Conservation (phyloP, 2,888 invertebrate species). For the Acrobasis suavella region DNA sequence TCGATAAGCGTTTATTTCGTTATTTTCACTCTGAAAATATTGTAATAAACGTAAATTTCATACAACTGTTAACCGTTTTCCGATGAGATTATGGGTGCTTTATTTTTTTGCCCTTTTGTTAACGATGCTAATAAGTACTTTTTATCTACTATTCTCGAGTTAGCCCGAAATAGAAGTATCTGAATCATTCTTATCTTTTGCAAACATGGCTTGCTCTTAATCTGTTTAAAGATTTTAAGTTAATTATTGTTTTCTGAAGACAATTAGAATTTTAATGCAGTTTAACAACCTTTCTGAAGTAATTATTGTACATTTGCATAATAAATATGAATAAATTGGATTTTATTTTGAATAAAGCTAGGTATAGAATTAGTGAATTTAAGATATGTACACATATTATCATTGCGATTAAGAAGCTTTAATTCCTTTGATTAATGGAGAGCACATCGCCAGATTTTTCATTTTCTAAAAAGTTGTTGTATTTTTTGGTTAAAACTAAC, state of each 20-base stretch:
- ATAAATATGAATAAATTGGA: too few relatives aligned
- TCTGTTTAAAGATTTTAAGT: neutral
- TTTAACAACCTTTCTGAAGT: too few relatives aligned
- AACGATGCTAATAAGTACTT: slow-evolving; percentile 3
- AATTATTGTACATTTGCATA: too few relatives aligned
- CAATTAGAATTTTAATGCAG: neutral
- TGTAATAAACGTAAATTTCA: slow-evolving; percentile 2
- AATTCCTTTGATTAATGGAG: too few relatives aligned
- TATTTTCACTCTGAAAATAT: neutral
- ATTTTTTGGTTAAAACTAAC: too few relatives aligned
- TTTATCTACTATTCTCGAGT: slow-evolving; percentile 1
- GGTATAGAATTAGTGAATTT: too few relatives aligned
- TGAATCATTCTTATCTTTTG: slow-evolving; percentile 2
- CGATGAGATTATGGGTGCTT: neutral
- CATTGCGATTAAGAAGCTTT: too few relatives aligned
- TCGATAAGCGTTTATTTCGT: too few relatives aligned
- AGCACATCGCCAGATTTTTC: too few relatives aligned
- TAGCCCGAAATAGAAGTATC: neutral
- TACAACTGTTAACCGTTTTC: slow-evolving; percentile 6
- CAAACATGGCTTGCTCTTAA: neutral
- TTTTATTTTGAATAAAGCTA: too few relatives aligned
- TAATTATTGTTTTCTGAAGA: neutral
- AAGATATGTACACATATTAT: too few relatives aligned
- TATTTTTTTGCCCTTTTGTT: neutral
- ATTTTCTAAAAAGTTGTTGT: too few relatives aligned